These are phyloP conservation scores for Ptilodon capucinus DNA, from an alignment of 2,888 invertebrate species.

Conservation along the genomic window DNA sequence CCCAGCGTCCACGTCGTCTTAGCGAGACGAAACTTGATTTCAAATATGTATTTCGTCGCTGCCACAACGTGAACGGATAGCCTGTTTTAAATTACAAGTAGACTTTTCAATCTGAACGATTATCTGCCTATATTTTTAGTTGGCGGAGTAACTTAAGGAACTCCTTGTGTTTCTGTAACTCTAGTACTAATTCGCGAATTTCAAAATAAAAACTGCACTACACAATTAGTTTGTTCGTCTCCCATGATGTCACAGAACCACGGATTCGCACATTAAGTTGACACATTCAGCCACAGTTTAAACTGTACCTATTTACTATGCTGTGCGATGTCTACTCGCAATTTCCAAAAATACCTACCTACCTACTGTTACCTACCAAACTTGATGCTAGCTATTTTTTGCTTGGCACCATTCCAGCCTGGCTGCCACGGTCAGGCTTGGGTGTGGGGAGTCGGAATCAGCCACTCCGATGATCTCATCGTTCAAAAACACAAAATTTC, in stretches of 20 bases:
- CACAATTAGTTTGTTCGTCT: too few species aligned
- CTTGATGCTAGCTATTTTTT: slow-evolving; percentile 34
- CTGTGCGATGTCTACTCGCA: slow-evolving; percentile 13
- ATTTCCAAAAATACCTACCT: slow-evolving; percentile 34
- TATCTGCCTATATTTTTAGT: too few species aligned
- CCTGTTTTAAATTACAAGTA: too few species aligned
- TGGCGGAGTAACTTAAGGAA: too few species aligned
- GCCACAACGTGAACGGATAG: too few species aligned
- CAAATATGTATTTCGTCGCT: too few species aligned
- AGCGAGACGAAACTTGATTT: too few species aligned
- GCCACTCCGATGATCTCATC: slow-evolving; percentile 2
- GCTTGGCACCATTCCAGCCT: slow-evolving; percentile 34
- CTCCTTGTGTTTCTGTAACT: too few species aligned
- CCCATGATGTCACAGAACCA: not conserved
- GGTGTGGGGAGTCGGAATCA: slow-evolving; percentile 2
- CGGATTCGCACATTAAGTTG: not conserved
- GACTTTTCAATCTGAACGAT: too few species aligned
- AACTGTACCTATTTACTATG: not conserved
- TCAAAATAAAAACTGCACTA: too few species aligned
- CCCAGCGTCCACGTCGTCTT: too few species aligned
- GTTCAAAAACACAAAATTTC: not conserved
- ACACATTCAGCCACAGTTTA: not conserved
- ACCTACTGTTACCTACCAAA: slow-evolving; percentile 24
- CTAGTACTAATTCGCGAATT: too few species aligned
- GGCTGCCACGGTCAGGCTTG: slow-evolving; percentile 24